Conservation (phyloP, 2,113 vertebrate species). For the Proterorhinus semilunaris region DNA sequence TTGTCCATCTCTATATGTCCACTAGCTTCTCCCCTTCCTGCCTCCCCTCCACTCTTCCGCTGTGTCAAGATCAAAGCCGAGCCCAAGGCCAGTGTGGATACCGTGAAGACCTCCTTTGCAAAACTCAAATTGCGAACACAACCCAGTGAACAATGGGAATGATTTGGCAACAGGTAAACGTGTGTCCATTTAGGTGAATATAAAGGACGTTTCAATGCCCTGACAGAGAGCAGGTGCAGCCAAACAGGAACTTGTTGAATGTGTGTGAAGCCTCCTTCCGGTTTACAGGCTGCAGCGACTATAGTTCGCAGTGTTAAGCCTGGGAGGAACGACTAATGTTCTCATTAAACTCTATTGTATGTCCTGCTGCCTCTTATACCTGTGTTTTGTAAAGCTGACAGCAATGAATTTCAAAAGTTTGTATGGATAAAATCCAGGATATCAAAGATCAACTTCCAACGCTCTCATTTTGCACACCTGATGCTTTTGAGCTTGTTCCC, state of each 20-base stretch:
- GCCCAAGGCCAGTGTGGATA: constrained; percentile 42
- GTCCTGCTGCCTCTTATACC: too few relatives aligned
- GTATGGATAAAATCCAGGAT: too few relatives aligned
- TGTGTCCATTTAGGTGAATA: not conserved
- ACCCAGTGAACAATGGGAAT: too few relatives aligned
- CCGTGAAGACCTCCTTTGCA: constrained; percentile 42
- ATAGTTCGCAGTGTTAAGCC: not conserved
- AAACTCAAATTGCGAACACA: constrained; percentile 2
- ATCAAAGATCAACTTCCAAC: too few relatives aligned
- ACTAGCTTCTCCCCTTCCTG: not conserved
- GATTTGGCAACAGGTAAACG: constrained; percentile 6
- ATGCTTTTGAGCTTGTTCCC: too few relatives aligned
- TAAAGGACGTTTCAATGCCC: not conserved
- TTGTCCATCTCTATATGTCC: not conserved
- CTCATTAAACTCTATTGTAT: too few relatives aligned
- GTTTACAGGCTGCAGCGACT: not conserved
- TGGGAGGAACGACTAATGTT: not conserved
- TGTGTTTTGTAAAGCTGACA: too few relatives aligned
- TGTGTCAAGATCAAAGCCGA: constrained; percentile 51
- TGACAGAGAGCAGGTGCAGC: constrained; percentile 6
- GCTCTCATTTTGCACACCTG: too few relatives aligned
- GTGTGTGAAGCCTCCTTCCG: not conserved
- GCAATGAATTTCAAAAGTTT: too few relatives aligned
- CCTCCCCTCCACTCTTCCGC: constrained; percentile 17
- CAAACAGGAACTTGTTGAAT: not conserved